Conservation (phyloP, 2,797 vertebrate genomes). For the Rachycentron canadum region DNA sequence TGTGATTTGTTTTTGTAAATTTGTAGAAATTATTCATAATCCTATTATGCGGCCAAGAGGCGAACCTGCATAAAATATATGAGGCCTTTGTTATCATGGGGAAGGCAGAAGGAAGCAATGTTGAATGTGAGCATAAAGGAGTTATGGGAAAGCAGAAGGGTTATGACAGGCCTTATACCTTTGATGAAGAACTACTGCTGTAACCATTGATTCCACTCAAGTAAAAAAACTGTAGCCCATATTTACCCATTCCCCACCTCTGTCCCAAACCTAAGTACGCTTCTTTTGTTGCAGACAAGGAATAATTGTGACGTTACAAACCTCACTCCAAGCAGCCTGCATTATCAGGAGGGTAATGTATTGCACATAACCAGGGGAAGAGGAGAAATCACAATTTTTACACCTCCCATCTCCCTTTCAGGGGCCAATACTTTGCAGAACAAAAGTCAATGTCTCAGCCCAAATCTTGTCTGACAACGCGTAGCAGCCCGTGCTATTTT, state of each 20-base stretch:
- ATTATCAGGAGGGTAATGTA: constrained; percentile 87
- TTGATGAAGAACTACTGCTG: constrained; percentile 90
- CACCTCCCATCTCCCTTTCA: constrained; percentile 95
- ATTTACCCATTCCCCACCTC: constrained; percentile 65
- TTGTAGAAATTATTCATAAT: constrained; percentile 99
- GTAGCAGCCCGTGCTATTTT: constrained; percentile 99
- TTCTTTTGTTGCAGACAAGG: constrained; percentile 86
- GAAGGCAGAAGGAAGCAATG: constrained; percentile 90
- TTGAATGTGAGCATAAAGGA: constrained; percentile 89
- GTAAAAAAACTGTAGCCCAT: constrained; percentile 83
- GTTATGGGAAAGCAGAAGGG: constrained; percentile 93
- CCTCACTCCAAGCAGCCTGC: constrained; percentile 84
- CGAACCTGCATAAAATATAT: constrained; percentile 95
- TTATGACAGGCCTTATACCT: constrained; percentile 86
- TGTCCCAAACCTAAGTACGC: constrained; percentile 84
- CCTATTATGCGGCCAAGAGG: constrained; percentile 94
- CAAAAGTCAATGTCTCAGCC: constrained; percentile 99
- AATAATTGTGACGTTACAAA: constrained; percentile 93
- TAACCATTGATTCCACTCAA: constrained; percentile 86
- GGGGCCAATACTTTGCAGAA: constrained; percentile 93
- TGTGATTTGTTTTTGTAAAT: constrained; percentile 99
- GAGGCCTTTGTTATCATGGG: constrained; percentile 91
- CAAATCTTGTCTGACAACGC: constrained; percentile 99
- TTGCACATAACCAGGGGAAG: constrained; percentile 89
- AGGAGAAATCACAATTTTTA: constrained; percentile 92